Percentiles rank a stretch among this genome's conserved stretches.
These are phyloP conservation scores for Synergus laeviventris DNA, from an alignment of 2,888 invertebrate species.

Conservation along the genomic window DNA sequence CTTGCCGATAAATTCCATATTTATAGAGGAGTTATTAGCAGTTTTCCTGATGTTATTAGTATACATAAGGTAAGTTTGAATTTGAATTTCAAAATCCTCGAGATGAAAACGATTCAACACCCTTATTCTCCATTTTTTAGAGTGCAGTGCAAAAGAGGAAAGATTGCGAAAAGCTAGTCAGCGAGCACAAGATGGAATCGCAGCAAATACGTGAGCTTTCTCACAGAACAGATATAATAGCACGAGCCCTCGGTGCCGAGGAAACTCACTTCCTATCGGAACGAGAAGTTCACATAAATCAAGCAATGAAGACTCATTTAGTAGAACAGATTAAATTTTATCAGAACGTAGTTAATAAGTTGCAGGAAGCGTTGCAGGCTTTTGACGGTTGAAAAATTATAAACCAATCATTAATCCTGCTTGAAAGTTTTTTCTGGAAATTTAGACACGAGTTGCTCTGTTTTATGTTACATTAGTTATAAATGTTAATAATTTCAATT, in stretches of 20 bases:
- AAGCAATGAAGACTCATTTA: conserved; percentile 90
- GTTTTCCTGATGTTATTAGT: conserved; percentile 92
- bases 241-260: conserved; percentile 95
- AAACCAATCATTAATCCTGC: conserved; percentile 27
- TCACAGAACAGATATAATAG: conserved; percentile 92
- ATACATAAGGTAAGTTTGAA: conserved; percentile 85
- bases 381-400: conserved; percentile 70
- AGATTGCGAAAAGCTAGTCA: conserved; percentile 88
- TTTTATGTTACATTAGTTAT: conserved; percentile 21
- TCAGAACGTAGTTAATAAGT: conserved; percentile 86
- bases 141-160: conserved; percentile 77
- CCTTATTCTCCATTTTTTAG: background rate
- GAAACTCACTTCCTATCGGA: conserved; percentile 94
- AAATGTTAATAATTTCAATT: conserved; percentile 9
- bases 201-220: conserved; percentile 88
- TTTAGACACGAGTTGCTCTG: conserved; percentile 13
- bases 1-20: conserved; percentile 94
- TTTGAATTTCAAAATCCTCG: background rate
- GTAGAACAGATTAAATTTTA: conserved; percentile 95
- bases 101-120: background rate
- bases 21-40: conserved; percentile 93
- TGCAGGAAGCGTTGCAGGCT: conserved; percentile 80
- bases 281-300: conserved; percentile 89
- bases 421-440: conserved; percentile 7
- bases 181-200: conserved; percentile 90